Conservation (phyloP, 2,113 vertebrate species). For the Leptobrachium leishanense region DNA sequence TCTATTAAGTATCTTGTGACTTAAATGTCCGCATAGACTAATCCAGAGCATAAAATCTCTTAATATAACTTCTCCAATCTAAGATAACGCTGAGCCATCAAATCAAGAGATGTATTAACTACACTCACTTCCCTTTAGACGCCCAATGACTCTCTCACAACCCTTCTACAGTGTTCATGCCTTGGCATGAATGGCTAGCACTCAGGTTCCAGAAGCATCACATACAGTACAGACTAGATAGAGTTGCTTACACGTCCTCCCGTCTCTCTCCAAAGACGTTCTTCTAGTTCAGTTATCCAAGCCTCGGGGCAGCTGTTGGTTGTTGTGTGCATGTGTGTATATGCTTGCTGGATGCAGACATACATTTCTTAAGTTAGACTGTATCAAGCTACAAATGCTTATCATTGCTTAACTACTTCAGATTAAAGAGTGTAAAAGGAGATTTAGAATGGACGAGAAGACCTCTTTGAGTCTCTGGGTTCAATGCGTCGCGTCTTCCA, state of each 20-base stretch:
- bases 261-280: background rate
- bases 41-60: constrained; percentile 4
- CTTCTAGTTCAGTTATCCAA: constrained; percentile 28
- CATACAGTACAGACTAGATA: constrained; percentile 38
- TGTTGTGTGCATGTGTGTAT: background rate
- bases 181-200: constrained; percentile 26
- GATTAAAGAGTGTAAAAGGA: constrained; percentile 27
- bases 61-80: constrained; percentile 31
- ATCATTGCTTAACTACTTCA: constrained; percentile 22
- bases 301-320: constrained; percentile 30
- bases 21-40: constrained; percentile 5
- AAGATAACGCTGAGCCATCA: constrained; percentile 37
- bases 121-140: constrained; percentile 9
- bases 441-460: constrained; percentile 14
- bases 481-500: too few relatives aligned
- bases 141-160: constrained; percentile 11
- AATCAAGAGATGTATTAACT: constrained; percentile 24
- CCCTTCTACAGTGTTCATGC: constrained; percentile 23
- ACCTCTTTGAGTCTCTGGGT: background rate
- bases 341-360: constrained; percentile 9
- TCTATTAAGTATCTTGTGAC: background rate
- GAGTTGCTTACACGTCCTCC: constrained; percentile 15
- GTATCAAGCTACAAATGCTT: constrained; percentile 16
- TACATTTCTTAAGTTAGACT: constrained; percentile 14
- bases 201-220: constrained; percentile 22